These are phyloP conservation scores for Pocota personata DNA, from an alignment of 2,888 invertebrate genomes.

Conservation along the genomic window DNA sequence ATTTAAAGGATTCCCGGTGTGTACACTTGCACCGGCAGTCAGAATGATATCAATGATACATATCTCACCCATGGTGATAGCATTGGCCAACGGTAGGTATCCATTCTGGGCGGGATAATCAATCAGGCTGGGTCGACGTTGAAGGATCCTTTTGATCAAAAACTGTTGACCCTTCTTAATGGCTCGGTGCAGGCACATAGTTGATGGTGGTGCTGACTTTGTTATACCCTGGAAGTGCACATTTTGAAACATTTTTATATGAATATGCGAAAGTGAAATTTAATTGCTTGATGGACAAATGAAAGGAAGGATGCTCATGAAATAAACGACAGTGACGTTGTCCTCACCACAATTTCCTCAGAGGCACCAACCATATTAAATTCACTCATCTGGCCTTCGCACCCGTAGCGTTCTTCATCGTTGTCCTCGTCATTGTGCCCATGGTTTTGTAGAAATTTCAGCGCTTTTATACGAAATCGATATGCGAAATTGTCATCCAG, in stretches of 20 bases:
- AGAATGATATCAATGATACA: constrained; percentile 80
- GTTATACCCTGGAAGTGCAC: constrained; percentile 78
- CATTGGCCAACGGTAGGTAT: constrained; percentile 81
- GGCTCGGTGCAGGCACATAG: constrained; percentile 79
- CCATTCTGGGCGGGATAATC: constrained; percentile 81
- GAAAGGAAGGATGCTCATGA: constrained; percentile 4
- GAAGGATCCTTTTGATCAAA: constrained; percentile 80
- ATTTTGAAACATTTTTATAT: constrained; percentile 1
- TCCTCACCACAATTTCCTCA: constrained; percentile 78
- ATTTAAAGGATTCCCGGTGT: constrained; percentile 79
- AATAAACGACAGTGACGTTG: constrained; percentile 16
- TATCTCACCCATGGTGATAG: constrained; percentile 80
- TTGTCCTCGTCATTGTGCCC: background rate
- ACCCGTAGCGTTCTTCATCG: constrained; percentile 31
- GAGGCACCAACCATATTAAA: constrained; percentile 77
- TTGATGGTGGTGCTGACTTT: constrained; percentile 78
- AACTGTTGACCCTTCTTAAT: constrained; percentile 81
- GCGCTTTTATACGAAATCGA: constrained; percentile 79
- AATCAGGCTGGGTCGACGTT: constrained; percentile 78
- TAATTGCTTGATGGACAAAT: constrained; percentile 12
- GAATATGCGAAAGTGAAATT: constrained; percentile 28
- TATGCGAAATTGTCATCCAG: constrained; percentile 81
- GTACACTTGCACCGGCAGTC: constrained; percentile 79
- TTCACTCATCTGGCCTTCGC: constrained; percentile 62
- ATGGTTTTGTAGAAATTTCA: constrained; percentile 67